Percentiles rank a stretch among this genome's conserved stretches.
phyloP scores from a whole-genome alignment of 2,797 vertebrate species.

The Heterohyrax brucei region DNA sequence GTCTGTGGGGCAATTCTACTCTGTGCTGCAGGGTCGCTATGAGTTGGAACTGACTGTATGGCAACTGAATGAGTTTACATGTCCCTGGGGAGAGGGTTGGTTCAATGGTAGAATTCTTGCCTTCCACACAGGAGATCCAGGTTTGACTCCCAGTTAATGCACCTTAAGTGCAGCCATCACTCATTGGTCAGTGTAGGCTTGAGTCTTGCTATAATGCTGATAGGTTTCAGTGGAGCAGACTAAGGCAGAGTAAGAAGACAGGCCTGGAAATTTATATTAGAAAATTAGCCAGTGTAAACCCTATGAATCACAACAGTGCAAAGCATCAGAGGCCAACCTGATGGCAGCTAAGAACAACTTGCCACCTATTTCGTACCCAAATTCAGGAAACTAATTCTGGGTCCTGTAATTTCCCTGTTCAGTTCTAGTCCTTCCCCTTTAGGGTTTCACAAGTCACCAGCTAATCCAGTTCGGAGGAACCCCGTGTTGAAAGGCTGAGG shows the following conservation, averaged over 20 bases:
- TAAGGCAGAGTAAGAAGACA: background rate
- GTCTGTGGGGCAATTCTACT: too few species aligned
- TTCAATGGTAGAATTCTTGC: background rate
- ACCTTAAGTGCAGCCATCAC: background rate
- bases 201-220: background rate
- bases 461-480: background rate
- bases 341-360: background rate
- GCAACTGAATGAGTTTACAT: too few species aligned
- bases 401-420: background rate
- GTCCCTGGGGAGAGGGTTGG: background rate
- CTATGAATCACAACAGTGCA: background rate
- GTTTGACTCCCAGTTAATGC: background rate
- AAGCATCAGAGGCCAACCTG: background rate
- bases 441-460: background rate
- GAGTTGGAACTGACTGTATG: too few species aligned
- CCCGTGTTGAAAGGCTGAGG: background rate
- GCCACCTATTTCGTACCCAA: background rate
- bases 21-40: too few species aligned
- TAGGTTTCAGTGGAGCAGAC: background rate
- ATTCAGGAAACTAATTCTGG: background rate
- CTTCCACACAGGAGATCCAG: background rate
- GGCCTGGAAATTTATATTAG: background rate
- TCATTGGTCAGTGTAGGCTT: background rate
- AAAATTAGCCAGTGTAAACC: background rate
- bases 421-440: background rate